Percentiles rank a stretch among this genome's conserved stretches.
These are phyloP conservation scores for Macropodus opercularis DNA, from an alignment of 2,797 vertebrate species.

Conservation along the genomic window DNA sequence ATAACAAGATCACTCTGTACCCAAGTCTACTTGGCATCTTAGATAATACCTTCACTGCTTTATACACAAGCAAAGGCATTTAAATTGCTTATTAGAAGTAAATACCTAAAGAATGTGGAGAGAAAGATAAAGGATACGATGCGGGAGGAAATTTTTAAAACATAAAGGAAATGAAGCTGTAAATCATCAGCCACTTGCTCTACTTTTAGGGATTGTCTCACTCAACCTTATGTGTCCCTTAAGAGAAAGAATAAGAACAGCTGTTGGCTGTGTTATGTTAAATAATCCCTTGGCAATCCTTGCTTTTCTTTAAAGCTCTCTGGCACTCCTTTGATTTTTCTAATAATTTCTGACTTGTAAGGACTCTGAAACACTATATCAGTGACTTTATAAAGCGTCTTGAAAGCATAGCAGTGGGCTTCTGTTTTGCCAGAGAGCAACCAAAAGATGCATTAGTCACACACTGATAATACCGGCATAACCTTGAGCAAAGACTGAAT, in stretches of 20 bases:
- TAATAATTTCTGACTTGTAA: slow-evolving; percentile 70
- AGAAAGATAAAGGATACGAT: neutral
- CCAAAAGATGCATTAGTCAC: slow-evolving; percentile 63
- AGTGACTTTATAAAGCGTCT: slow-evolving; percentile 69
- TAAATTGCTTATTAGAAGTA: neutral
- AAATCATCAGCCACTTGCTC: slow-evolving; percentile 53
- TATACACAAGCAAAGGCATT: neutral
- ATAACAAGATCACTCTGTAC: slow-evolving; percentile 6
- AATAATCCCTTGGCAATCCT: slow-evolving; percentile 61
- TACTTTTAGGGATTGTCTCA: slow-evolving; percentile 63
- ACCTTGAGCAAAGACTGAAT: slow-evolving; percentile 12
- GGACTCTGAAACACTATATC: slow-evolving; percentile 75
- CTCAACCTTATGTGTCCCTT: slow-evolving; percentile 48
- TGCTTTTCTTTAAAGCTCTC: slow-evolving; percentile 64
- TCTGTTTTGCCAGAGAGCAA: slow-evolving; percentile 56
- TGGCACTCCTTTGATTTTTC: slow-evolving; percentile 68
- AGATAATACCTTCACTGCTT: neutral
- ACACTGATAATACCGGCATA: slow-evolving; percentile 34
- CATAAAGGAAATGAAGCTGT: slow-evolving; percentile 29
- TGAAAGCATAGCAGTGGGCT: slow-evolving; percentile 45
- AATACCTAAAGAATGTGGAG: neutral
- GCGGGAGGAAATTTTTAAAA: slow-evolving; percentile 11
- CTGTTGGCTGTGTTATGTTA: slow-evolving; percentile 66
- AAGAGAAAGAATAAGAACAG: slow-evolving; percentile 69
- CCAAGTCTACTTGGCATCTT: neutral